These are phyloP conservation scores for Tethya wilhelma DNA, from an alignment of 37 sponge, comb jelly and placozoan species.

Conservation along the genomic window DNA sequence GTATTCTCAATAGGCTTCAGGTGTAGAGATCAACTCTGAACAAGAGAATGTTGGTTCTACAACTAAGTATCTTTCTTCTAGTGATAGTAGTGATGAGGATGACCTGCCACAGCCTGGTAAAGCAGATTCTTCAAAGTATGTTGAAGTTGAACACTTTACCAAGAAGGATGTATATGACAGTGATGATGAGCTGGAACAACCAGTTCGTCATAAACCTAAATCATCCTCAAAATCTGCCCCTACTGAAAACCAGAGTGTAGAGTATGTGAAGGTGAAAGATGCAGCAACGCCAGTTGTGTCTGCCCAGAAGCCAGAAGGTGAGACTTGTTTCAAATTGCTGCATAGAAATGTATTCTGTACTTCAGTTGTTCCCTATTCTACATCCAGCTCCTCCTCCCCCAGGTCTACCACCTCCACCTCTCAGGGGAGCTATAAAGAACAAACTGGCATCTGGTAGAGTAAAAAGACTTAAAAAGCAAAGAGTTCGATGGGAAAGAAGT, in stretches of 20 bases:
- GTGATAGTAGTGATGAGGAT: slow-evolving; percentile 3
- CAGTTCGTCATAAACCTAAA: too few species aligned
- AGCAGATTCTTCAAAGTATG: not conserved
- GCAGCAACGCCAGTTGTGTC: too few species aligned
- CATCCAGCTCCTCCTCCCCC: not conserved
- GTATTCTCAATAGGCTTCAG: not conserved
- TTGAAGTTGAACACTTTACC: not conserved
- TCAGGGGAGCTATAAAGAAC: slow-evolving; percentile 43
- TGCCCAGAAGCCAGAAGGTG: too few species aligned
- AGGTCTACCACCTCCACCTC: slow-evolving; percentile 7
- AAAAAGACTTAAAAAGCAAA: slow-evolving; percentile 16
- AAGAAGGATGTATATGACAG: too few species aligned
- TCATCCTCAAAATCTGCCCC: too few species aligned
- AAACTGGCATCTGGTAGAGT: not conserved
- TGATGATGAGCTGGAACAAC: too few species aligned
- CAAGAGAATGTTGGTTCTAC: not conserved
- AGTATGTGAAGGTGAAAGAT: too few species aligned
- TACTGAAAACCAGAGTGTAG: too few species aligned
- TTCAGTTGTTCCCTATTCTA: too few species aligned
- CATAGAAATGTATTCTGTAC: too few species aligned
- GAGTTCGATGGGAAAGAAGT: slow-evolving; percentile 15
- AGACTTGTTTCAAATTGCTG: too few species aligned
- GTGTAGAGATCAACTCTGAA: not conserved
- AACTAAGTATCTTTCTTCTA: slow-evolving; percentile 13
- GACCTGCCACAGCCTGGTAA: not conserved